Conservation (phyloP, 2,888 invertebrate species). For the Scaptomyza cyrtandrae region DNA sequence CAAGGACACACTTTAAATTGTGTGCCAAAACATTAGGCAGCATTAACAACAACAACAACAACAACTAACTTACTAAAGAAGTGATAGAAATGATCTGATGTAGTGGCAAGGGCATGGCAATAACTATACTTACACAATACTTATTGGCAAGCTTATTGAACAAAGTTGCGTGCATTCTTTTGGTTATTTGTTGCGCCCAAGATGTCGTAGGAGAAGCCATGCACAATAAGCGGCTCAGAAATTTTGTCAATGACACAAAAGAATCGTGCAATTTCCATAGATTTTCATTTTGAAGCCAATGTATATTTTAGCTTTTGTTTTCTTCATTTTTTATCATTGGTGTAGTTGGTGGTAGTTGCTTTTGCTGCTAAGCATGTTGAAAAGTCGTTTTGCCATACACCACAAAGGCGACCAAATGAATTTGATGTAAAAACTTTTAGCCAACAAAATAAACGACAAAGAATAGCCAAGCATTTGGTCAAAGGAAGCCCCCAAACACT, state of each 20-base stretch:
- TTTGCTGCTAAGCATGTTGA: conserved; percentile 49
- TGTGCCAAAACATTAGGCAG: conserved; percentile 72
- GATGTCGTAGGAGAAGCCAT: not conserved
- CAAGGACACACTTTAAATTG: conserved; percentile 62
- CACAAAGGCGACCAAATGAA: conserved; percentile 72
- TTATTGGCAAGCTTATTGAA: not conserved
- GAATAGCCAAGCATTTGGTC: conserved; percentile 11
- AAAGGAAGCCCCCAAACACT: not conserved
- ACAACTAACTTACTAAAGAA: too few relatives aligned
- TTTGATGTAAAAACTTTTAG: conserved; percentile 72
- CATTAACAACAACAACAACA: conserved; percentile 8
- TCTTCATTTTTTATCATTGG: not conserved
- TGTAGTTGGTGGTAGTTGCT: not conserved
- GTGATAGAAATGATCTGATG: too few relatives aligned
- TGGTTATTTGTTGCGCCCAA: not conserved
- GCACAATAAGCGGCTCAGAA: conserved; percentile 57
- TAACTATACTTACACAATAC: too few relatives aligned
- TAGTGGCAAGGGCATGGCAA: too few relatives aligned
- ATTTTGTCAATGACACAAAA: conserved; percentile 47
- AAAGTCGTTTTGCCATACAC: conserved; percentile 71
- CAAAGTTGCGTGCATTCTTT: too few relatives aligned
- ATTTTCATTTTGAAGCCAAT: not conserved
- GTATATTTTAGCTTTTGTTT: conserved; percentile 3
- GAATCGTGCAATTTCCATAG: conserved; percentile 37
- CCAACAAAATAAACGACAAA: conserved; percentile 4